Base-by-base conservation (phyloP, 2,888 invertebrate genomes). In the Epistrophella euchroma region DNA sequence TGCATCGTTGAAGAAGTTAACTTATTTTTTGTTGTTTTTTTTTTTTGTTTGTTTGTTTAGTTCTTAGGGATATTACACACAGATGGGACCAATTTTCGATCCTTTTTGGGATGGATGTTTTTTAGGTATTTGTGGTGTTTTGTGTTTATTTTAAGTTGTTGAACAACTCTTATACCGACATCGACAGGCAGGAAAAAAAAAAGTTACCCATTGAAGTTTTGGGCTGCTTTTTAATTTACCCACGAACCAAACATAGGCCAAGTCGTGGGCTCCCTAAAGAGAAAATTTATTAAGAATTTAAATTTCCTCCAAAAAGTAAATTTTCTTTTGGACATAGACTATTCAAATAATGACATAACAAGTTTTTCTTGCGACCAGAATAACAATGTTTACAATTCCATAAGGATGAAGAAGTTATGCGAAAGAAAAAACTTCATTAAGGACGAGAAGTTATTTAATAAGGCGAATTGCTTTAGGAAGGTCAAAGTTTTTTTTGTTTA, bases 181-280 rank as follows among this genome's bases (percentile, higher is more conserved):
- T n/a, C 15, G 11, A 19, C 35, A 7, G 0, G 0, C 7, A 1
- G 32, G 32, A 32, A 32, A 32, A 32, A 62, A 58, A 28, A 64
- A 85, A 85, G 66, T 85, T 84, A 76, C 72, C 70, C 78, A 83
- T 78, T 68, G 76, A 76, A 82, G 71, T 76, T 82, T 76, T 81
- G 11, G 52, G 62, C 17, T 47, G 28, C 22, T 74, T 55, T 62
- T 56, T 72, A 11, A 43, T 76, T 22, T n/a, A 22, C 13, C 60
- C 35, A 37, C 19, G 13, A 37, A 64, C 22, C 19, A 7, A 37
- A 64, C 22, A 70, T 71, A 74, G 62, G 62, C 62, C 64, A 71
- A 75, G 66, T 72, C 28, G 52, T 52, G 22, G 47, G 7, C 64
- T 47, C 64, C 55, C 73, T 35, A 70, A 71, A 25, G 64, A 72